These are phyloP conservation scores for Epicampocera succincta DNA, from an alignment of 2,888 invertebrate genomes.

Conservation along the genomic window DNA sequence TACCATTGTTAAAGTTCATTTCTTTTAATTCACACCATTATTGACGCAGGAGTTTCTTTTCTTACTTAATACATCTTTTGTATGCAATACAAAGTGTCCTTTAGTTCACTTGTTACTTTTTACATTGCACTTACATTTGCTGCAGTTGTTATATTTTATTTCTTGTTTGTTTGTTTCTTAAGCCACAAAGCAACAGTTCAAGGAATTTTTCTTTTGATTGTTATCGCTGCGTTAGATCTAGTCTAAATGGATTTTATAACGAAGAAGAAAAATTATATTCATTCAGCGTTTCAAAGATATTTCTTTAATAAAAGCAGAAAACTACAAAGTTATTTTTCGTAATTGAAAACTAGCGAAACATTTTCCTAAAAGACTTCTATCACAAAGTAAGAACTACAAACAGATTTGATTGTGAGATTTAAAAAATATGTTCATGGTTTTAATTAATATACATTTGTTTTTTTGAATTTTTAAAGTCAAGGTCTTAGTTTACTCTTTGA, in stretches of 20 bases:
- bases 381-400: background rate
- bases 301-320: background rate
- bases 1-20: background rate
- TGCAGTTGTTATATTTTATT: conserved; percentile 18
- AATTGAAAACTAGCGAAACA: no score
- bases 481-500: no score
- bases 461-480: no score
- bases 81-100: conserved; percentile 8
- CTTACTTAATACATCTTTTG: background rate
- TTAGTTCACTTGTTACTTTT: conserved; percentile 26
- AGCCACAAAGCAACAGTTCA: conserved; percentile 15
- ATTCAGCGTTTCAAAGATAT: background rate
- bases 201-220: conserved; percentile 35
- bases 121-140: background rate
- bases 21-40: background rate
- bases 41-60: conserved; percentile 1
- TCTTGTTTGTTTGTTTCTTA: no score
- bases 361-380: background rate
- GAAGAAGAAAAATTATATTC: background rate
- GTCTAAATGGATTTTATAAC: background rate
- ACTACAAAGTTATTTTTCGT: background rate
- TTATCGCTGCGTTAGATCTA: background rate
- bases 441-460: no score
- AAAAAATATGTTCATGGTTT: no score
- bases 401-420: no score